Conservation (phyloP, 2,888 invertebrate species). For the Melipona bicolor region DNA sequence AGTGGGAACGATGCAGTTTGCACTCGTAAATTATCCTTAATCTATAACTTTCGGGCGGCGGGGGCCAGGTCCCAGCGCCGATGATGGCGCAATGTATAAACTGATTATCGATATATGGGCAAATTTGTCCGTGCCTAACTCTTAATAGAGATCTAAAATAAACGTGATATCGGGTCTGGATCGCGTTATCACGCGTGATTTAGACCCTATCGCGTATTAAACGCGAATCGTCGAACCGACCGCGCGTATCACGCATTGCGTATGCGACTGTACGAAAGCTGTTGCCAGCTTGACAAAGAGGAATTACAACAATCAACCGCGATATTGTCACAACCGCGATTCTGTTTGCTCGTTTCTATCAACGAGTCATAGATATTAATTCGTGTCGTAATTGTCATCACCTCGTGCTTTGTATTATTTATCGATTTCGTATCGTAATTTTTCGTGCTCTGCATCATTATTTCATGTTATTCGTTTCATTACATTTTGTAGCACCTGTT, state of each 20-base stretch:
- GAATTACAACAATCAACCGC: background rate
- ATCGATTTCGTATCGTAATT: too few relatives aligned
- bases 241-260: background rate
- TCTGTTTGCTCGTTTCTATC: background rate
- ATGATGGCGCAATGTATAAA: constrained; percentile 7
- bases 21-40: constrained; percentile 7
- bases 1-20: background rate
- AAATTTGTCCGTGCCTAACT: background rate
- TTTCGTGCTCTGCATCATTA: too few relatives aligned
- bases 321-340: background rate
- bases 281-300: background rate
- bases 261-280: background rate
- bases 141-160: constrained; percentile 14
- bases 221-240: background rate
- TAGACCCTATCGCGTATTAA: background rate
- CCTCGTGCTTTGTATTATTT: too few relatives aligned
- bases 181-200: background rate
- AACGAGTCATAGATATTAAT: too few relatives aligned
- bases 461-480: too few relatives aligned
- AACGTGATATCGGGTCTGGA: background rate
- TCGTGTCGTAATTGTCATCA: too few relatives aligned
- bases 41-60: constrained; percentile 13
- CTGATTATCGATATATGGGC: constrained; percentile 6
- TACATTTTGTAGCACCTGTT: too few relatives aligned
- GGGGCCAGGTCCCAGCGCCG: background rate